A percentile compares a stretch with the other conserved stretches of the same genome.
Evolutionary conservation across 2,113 vertebrate genomes (phyloP).

Genomic region (Oncorhynchus nerka): DNA sequence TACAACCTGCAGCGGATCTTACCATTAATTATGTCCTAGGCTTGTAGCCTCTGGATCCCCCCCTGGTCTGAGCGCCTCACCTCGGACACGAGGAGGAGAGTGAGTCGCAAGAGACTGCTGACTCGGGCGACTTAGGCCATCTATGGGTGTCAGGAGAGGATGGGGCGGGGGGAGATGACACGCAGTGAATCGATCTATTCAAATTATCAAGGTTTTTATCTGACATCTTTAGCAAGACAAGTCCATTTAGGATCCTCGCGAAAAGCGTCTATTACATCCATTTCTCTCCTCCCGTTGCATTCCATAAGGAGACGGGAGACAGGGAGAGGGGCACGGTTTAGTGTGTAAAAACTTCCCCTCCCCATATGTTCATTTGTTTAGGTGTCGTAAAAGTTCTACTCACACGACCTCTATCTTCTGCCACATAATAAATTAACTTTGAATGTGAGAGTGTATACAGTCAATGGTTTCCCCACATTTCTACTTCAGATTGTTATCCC

Average conservation of each 20-base stretch:
- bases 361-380: conserved; percentile 20
- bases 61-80: background rate
- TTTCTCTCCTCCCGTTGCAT: conserved; percentile 1
- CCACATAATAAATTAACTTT: conserved; percentile 31
- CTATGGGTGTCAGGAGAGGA: background rate
- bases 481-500: background rate
- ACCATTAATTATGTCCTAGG: conserved; percentile 50
- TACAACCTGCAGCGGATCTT: conserved; percentile 43
- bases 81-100: background rate
- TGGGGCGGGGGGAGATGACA: no score
- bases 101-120: no score
- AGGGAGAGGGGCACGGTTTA: background rate
- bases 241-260: background rate
- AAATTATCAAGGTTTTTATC: background rate
- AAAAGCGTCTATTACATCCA: no score
- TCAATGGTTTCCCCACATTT: background rate
- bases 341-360: background rate
- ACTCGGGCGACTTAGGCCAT: background rate
- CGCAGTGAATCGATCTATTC: background rate
- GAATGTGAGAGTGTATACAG: background rate
- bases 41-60: conserved; percentile 18
- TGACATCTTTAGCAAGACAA: background rate
- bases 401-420: conserved; percentile 59
- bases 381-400: conserved; percentile 52
- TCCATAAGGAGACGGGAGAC: background rate